phyloP scores from a whole-genome alignment of 2,797 vertebrate genomes.

The Cyclura pinguis region DNA sequence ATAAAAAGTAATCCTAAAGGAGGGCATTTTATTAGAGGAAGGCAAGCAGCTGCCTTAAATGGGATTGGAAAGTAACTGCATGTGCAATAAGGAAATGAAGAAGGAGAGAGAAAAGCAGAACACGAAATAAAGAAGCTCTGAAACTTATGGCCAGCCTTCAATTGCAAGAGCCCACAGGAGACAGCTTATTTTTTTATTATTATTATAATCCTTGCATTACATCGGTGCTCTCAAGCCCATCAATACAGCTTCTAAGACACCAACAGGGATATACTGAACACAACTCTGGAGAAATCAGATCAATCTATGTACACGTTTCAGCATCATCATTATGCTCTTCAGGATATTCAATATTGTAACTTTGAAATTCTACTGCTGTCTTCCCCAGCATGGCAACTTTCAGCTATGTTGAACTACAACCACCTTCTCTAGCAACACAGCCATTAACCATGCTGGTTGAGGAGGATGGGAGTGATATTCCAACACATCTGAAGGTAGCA shows the following conservation, averaged over 20 bases:
- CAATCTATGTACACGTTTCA: no score
- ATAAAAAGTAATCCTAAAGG: slow-evolving; percentile 42
- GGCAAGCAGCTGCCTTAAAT: slow-evolving; percentile 31
- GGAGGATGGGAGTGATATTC: no score
- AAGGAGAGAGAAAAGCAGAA: slow-evolving; percentile 42
- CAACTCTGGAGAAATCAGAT: not conserved
- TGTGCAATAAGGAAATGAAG: not conserved
- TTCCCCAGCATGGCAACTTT: not conserved
- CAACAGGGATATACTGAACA: not conserved
- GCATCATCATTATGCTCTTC: no score
- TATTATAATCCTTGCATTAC: not conserved
- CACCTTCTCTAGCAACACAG: no score
- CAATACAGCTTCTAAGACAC: slow-evolving; percentile 36
- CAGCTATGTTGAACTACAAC: no score
- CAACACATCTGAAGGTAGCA: no score
- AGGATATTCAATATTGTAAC: no score
- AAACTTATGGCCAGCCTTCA: slow-evolving; percentile 1
- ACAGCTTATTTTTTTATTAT: slow-evolving; percentile 30
- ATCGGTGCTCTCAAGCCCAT: slow-evolving; percentile 34
- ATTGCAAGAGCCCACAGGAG: slow-evolving; percentile 2
- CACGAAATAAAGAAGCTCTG: not conserved
- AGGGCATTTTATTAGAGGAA: slow-evolving; percentile 3
- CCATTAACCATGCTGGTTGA: not conserved
- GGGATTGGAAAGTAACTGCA: slow-evolving; percentile 33
- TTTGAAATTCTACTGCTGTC: no score